Evolutionary conservation across 2,888 invertebrate genomes (phyloP).

Genomic region (Pristionchus exspectatus): DNA sequence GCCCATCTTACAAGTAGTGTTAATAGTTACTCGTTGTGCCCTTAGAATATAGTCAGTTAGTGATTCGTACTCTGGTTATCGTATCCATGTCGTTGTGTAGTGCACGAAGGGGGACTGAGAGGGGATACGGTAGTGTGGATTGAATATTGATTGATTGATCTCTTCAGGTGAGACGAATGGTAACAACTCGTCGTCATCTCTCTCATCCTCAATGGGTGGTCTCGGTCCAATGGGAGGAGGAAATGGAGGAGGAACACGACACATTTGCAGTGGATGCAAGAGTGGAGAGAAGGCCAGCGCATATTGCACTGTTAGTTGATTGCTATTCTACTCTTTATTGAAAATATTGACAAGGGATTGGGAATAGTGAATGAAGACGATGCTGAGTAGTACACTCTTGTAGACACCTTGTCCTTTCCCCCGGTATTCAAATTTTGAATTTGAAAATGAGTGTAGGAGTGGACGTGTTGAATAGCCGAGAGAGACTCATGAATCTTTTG

Average conservation of each 20-base stretch:
- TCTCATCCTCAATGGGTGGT: conserved; percentile 4
- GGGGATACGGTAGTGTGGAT: neutral
- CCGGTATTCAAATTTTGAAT: neutral
- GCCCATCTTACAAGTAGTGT: conserved; percentile 38
- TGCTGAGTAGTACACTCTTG: neutral
- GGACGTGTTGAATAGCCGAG: neutral
- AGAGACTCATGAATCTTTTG: conserved; percentile 12
- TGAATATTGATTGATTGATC: conserved; percentile 1
- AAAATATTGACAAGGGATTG: neutral
- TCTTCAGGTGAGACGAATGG: conserved; percentile 53
- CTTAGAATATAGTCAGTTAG: no score
- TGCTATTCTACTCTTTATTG: neutral
- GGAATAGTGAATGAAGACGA: neutral
- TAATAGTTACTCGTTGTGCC: neutral
- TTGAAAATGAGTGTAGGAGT: neutral
- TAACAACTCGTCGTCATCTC: conserved; percentile 50
- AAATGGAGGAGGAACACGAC: neutral
- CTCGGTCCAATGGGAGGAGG: conserved; percentile 7
- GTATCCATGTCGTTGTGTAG: neutral
- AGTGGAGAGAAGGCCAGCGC: conserved; percentile 71
- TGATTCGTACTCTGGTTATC: neutral
- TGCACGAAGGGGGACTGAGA: neutral
- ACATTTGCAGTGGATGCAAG: conserved; percentile 93
- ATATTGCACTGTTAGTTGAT: conserved; percentile 63
- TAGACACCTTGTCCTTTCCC: neutral